phyloP scores from a whole-genome alignment of 2,113 vertebrate genomes.

The Pelvicachromis taeniatus region DNA sequence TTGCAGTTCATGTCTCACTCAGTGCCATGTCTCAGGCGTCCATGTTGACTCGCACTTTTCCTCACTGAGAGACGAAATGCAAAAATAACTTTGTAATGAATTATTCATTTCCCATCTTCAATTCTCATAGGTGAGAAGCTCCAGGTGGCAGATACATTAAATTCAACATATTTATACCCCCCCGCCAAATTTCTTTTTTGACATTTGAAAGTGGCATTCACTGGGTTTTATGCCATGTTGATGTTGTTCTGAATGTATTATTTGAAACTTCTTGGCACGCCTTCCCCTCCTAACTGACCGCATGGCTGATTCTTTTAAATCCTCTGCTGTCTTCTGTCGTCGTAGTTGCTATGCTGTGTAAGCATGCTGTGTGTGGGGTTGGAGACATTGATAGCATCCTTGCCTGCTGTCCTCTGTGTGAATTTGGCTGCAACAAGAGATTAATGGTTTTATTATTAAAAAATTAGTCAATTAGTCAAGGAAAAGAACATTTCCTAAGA shows the following conservation, averaged over 20 bases:
- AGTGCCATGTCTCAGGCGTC: not conserved
- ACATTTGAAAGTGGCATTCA: not conserved
- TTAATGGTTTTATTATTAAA: not conserved
- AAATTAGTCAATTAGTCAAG: not conserved
- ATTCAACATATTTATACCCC: not conserved
- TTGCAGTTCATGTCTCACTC: not conserved
- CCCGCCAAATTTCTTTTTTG: no score
- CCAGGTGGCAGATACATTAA: not conserved
- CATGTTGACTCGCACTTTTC: not conserved
- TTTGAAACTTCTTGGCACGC: not conserved
- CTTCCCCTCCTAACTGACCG: not conserved
- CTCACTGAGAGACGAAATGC: not conserved
- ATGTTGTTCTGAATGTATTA: not conserved
- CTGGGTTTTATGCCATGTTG: not conserved
- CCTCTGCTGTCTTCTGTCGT: not conserved
- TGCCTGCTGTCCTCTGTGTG: not conserved
- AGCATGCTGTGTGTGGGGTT: not conserved
- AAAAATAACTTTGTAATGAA: slow-evolving; percentile 43
- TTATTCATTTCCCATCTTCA: slow-evolving; percentile 40
- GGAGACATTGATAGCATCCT: slow-evolving; percentile 1
- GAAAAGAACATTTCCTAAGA: not conserved
- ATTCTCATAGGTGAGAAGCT: slow-evolving; percentile 11
- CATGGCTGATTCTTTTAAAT: not conserved
- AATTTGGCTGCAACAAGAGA: not conserved
- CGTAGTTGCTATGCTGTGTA: not conserved